Base-by-base conservation (phyloP, 37 sponge, comb jelly and placozoan genomes). In the Lycopodina hypogea region DNA sequence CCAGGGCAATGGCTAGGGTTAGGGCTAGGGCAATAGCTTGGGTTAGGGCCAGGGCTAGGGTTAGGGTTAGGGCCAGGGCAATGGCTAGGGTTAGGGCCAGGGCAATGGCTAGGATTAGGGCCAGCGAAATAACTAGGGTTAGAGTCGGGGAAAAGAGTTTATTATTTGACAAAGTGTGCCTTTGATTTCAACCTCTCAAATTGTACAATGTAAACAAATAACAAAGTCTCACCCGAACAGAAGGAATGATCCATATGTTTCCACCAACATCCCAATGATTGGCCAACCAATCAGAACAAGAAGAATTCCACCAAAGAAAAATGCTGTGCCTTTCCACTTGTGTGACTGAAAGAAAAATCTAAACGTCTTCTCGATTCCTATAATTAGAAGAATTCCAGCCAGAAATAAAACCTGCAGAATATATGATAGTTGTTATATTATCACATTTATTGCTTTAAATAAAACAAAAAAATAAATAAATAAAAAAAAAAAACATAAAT, bases 291-390 rank as follows among this genome's bases (percentile, higher is more conserved):
- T 79, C 53, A 98, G 86, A 3, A 98, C 96, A 19, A 98, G 67
- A 0, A 86, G 34, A 1, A 98, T 95, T 0, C 99, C 99, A 18
- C 84, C 95, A 61, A 90, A 80, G 81, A 98, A 93, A 78, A 89
- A 95, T 6, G 82, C 84, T 0, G 96, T 89, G 26, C 93, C 99
- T 64, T 92, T 93, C 61, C 93, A 17, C 61, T 95, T 93, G 72
- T 90, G 92, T 12, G 78, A 23, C 75, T 94, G 94, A 77, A 98
- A 98, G 85, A 98, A 98, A 81, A 98, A 98, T 52, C 83, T 88
- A 66, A 81, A 93, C 3, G 96, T 98, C 65, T 91, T 77, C 39
- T 88, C 82, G 6, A 93, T 68, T 56, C 99, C 99, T 69, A 98
- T 95, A 26, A 98, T 93, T 56, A 90, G 83, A 8, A 77, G 77